phyloP scores from a whole-genome alignment of 2,113 vertebrate genomes.

The Hydrolagus affinis region DNA sequence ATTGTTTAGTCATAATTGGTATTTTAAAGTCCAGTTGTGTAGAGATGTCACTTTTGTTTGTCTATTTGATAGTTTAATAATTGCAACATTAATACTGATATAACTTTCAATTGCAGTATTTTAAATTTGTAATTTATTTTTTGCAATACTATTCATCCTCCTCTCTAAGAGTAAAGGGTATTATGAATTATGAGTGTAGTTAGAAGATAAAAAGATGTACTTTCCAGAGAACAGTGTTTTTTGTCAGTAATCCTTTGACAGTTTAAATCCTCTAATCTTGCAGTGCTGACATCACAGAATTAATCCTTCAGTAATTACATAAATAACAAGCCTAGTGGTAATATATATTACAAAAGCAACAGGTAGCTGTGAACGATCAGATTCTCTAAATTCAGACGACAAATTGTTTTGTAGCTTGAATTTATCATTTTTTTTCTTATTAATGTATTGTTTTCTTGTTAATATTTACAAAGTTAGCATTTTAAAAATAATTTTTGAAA shows the following conservation, averaged over 20 bases:
- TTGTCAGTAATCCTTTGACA: background rate
- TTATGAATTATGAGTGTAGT: too few species aligned
- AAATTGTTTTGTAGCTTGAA: too few species aligned
- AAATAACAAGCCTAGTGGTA: background rate
- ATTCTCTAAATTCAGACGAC: too few species aligned
- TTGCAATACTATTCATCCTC: too few species aligned
- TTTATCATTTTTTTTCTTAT: background rate
- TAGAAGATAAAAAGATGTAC: too few species aligned
- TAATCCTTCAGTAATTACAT: background rate
- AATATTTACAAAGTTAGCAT: too few species aligned
- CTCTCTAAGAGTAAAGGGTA: too few species aligned
- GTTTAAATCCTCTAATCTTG: slow-evolving; percentile 4
- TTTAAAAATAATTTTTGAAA: too few species aligned
- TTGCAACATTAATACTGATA: background rate
- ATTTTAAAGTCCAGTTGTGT: background rate
- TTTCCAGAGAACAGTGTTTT: too few species aligned
- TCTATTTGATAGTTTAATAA: background rate
- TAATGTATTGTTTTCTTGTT: background rate
- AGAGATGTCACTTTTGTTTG: background rate
- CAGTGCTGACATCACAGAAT: background rate
- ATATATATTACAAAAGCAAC: too few species aligned
- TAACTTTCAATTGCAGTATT: background rate
- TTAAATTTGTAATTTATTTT: background rate
- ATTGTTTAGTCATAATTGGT: background rate
- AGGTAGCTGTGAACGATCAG: too few species aligned